These are phyloP conservation scores for Pterois miles DNA, from an alignment of 2,797 vertebrate species.

Conservation along the genomic window DNA sequence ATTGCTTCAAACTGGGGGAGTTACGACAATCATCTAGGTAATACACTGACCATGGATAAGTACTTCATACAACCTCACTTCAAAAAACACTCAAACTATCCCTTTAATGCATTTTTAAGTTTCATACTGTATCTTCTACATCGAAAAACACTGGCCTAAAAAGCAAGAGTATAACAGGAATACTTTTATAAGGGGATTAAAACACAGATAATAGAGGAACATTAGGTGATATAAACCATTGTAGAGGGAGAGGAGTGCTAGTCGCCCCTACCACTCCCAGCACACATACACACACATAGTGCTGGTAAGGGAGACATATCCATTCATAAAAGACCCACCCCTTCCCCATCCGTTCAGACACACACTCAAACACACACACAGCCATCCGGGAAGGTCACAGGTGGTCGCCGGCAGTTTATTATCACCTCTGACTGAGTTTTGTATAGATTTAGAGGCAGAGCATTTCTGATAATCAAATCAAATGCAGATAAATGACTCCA, in stretches of 20 bases:
- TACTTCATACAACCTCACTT: too few species aligned
- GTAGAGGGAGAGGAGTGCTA: neutral
- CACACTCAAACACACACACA: constrained; percentile 16
- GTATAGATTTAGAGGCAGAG: neutral
- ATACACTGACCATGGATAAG: too few species aligned
- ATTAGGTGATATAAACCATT: neutral
- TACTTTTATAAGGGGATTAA: neutral
- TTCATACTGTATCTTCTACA: neutral
- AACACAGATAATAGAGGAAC: neutral
- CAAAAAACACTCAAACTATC: too few species aligned
- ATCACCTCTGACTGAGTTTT: neutral
- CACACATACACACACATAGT: constrained; percentile 22
- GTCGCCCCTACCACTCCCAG: neutral
- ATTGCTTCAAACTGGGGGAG: too few species aligned
- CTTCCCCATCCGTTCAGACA: constrained; percentile 46
- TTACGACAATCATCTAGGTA: too few species aligned
- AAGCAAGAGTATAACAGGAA: neutral
- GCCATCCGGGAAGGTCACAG: constrained; percentile 42
- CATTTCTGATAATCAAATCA: constrained; percentile 8
- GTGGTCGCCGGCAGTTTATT: constrained; percentile 27
- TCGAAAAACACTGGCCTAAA: neutral
- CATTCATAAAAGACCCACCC: constrained; percentile 68
- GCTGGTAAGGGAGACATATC: constrained; percentile 25
- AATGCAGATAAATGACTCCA: neutral
- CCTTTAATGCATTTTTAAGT: neutral